Percentiles rank a stretch among this genome's conserved stretches.
Conservation (phyloP, 1,140 invertebrate species). For the Nymphalis io region DNA sequence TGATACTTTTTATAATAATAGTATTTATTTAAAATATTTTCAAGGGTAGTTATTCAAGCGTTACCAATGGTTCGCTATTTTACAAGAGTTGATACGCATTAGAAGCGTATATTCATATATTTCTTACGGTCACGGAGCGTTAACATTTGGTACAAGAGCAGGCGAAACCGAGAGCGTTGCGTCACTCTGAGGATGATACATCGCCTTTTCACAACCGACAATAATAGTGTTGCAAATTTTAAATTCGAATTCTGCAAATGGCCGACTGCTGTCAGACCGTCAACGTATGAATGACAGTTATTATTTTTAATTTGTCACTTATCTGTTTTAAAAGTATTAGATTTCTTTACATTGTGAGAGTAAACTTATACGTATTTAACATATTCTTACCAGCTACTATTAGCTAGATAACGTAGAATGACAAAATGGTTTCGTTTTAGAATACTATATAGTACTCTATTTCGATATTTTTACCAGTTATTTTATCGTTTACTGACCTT, state of each 20-base stretch:
- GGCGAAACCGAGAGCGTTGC: slow-evolving; percentile 76
- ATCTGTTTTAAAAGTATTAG: neutral
- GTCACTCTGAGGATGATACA: slow-evolving; percentile 63
- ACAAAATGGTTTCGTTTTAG: too few relatives aligned
- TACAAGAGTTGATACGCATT: slow-evolving; percentile 41
- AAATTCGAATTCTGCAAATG: slow-evolving; percentile 44
- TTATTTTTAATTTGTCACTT: slow-evolving; percentile 24
- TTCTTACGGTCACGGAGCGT: slow-evolving; percentile 69
- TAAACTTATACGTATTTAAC: neutral
- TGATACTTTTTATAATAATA: neutral
- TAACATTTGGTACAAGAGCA: slow-evolving; percentile 77
- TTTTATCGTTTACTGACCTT: slow-evolving; percentile 64
- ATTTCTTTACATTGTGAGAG: neutral
- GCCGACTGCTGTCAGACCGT: slow-evolving; percentile 24
- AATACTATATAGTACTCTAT: neutral
- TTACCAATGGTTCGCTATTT: slow-evolving; percentile 20
- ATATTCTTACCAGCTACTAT: too few relatives aligned
- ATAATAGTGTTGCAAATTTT: slow-evolving; percentile 52
- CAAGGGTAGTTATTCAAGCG: slow-evolving; percentile 34
- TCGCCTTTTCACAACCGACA: slow-evolving; percentile 65
- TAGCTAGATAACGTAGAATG: too few relatives aligned
- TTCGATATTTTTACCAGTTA: neutral
- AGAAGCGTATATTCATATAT: slow-evolving; percentile 68
- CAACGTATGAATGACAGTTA: slow-evolving; percentile 30
- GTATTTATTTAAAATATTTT: slow-evolving; percentile 5